Percentiles rank a stretch among this genome's conserved stretches.
Evolutionary conservation across 2,888 invertebrate species (phyloP).

Genomic region (Chrysomela aeneicollis): DNA sequence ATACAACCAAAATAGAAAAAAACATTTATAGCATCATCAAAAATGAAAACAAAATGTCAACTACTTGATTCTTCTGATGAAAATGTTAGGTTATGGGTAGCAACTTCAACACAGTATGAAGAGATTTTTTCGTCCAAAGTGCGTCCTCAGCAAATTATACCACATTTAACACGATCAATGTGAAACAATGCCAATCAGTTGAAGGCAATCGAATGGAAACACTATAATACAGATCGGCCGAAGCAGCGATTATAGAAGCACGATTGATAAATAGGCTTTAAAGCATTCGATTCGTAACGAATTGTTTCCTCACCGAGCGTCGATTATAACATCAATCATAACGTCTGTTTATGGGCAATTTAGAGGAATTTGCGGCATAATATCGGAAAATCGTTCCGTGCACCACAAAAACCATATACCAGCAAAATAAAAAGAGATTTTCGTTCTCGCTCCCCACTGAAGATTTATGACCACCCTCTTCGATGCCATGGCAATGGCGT

Average conservation of each 20-base stretch:
- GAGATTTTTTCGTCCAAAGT: too few species aligned
- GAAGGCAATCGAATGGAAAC: neutral
- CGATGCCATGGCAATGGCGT: too few species aligned
- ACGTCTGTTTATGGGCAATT: constrained; percentile 3
- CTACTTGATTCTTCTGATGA: too few species aligned
- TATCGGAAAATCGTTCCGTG: neutral
- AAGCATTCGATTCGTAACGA: neutral
- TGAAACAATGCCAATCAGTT: neutral
- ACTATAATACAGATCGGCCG: neutral
- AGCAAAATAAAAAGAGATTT: neutral
- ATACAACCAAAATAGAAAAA: too few species aligned
- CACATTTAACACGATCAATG: too few species aligned
- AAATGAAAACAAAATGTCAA: too few species aligned
- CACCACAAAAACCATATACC: neutral
- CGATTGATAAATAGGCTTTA: neutral
- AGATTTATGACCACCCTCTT: neutral
- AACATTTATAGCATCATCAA: too few species aligned
- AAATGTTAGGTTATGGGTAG: too few species aligned
- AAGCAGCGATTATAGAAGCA: neutral
- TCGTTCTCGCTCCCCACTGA: neutral
- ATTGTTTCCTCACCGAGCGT: neutral
- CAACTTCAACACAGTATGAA: too few species aligned
- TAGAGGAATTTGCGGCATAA: neutral
- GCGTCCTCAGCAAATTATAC: too few species aligned
- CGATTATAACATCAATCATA: constrained; percentile 5